A percentile compares a stretch with the other conserved stretches of the same genome.
Conservation (phyloP, 2,797 vertebrate genomes). For the Trematomus bernacchii region DNA sequence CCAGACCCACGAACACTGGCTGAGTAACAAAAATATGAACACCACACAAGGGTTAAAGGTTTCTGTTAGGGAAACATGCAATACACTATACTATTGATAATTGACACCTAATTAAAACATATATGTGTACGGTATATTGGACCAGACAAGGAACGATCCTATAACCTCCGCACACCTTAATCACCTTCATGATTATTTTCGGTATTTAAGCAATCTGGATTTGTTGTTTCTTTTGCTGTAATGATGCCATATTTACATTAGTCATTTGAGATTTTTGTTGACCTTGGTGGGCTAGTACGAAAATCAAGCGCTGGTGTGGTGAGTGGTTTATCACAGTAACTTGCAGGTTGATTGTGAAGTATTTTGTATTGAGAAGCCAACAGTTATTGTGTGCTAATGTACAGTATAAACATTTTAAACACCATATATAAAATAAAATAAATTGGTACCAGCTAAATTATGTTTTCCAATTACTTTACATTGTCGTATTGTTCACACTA, state of each 20-base stretch:
- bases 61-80: not conserved
- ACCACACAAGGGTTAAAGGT: no score
- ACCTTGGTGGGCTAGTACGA: no score
- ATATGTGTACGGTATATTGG: not conserved
- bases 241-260: not conserved
- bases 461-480: not conserved
- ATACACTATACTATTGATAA: not conserved
- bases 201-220: not conserved
- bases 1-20: no score
- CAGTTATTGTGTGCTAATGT: not conserved
- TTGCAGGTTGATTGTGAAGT: not conserved
- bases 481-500: not conserved
- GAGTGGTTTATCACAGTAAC: not conserved
- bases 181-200: not conserved
- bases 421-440: not conserved
- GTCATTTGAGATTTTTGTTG: no score
- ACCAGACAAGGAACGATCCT: not conserved
- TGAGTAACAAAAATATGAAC: no score
- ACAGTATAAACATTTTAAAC: conserved; percentile 2
- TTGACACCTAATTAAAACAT: not conserved
- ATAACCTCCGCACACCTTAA: not conserved
- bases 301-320: not conserved
- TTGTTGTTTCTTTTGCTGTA: not conserved
- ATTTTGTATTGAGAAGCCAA: not conserved
- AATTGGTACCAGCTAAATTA: not conserved